Evolutionary conservation across 2,113 vertebrate species (phyloP).

Genomic region (Thamnaconus septentrionalis): DNA sequence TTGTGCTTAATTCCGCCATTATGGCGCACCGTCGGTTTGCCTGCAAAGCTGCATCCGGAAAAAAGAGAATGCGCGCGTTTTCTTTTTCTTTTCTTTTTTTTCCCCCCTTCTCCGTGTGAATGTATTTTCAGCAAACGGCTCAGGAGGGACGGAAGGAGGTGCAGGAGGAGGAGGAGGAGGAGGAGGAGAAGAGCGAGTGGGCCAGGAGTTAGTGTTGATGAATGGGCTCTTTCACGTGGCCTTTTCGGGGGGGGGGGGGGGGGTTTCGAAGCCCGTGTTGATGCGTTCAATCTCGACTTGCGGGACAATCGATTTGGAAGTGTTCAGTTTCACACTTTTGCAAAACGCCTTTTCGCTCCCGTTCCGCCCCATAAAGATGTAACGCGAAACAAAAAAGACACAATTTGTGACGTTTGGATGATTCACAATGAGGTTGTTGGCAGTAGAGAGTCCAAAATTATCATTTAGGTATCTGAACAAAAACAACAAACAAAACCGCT

Average conservation of each 20-base stretch:
- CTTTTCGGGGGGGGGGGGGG: not conserved
- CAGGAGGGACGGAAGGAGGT: slow-evolving; percentile 53
- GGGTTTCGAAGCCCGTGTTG: too few relatives aligned
- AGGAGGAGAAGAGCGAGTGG: slow-evolving; percentile 55
- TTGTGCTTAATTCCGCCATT: slow-evolving; percentile 72
- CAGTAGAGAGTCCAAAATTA: too few relatives aligned
- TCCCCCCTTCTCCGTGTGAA: slow-evolving; percentile 3
- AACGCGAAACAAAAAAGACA: too few relatives aligned
- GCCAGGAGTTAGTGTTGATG: slow-evolving; percentile 63
- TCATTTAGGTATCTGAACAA: too few relatives aligned
- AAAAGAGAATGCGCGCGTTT: slow-evolving; percentile 46
- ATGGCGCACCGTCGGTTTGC: slow-evolving; percentile 25
- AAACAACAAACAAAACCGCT: too few relatives aligned
- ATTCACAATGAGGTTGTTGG: too few relatives aligned
- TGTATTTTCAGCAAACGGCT: slow-evolving; percentile 50
- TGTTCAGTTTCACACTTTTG: too few relatives aligned
- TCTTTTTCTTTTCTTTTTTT: not conserved
- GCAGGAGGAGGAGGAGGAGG: slow-evolving; percentile 43
- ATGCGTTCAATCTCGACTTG: too few relatives aligned
- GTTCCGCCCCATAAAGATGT: too few relatives aligned
- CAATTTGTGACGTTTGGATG: too few relatives aligned
- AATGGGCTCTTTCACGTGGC: slow-evolving; percentile 69
- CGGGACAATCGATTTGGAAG: too few relatives aligned
- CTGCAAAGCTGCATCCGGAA: slow-evolving; percentile 52
- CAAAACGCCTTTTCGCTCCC: too few relatives aligned